A percentile compares a stretch with the other conserved stretches of the same genome.
Conservation (phyloP, 1,140 invertebrate species). For the Medauroidea extradentata region DNA sequence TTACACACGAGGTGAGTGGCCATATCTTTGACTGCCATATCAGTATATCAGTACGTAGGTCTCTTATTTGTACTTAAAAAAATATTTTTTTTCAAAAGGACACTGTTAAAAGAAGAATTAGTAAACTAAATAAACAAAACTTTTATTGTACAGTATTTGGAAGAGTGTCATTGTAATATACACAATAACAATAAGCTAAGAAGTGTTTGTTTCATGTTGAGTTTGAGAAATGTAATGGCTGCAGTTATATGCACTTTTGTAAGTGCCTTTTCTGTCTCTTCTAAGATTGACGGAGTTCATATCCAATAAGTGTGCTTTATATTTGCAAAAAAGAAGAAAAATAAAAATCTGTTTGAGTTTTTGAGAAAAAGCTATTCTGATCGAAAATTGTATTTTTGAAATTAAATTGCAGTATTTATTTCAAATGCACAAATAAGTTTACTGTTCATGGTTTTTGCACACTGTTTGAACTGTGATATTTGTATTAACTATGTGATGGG, state of each 20-base stretch:
- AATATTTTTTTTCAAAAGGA: background rate
- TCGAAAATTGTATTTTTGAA: background rate
- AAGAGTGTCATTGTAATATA: background rate
- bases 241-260: constrained; percentile 8
- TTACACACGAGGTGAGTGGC: background rate
- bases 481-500: background rate
- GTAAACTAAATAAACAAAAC: no score
- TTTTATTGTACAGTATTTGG: constrained; percentile 2
- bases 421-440: background rate
- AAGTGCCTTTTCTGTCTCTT: constrained; percentile 18
- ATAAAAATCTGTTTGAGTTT: constrained; percentile 6
- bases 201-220: constrained; percentile 4
- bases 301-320: constrained; percentile 17
- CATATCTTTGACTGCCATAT: constrained; percentile 16
- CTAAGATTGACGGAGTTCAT: constrained; percentile 17
- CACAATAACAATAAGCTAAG: background rate
- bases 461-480: background rate
- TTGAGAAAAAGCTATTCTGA: background rate
- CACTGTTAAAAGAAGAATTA: background rate
- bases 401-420: background rate
- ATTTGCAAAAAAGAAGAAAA: constrained; percentile 6
- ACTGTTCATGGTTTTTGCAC: background rate
- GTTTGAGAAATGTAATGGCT: background rate
- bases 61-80: constrained; percentile 11
- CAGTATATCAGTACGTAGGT: constrained; percentile 10